Evolutionary conservation across 2,888 invertebrate species (phyloP).

Genomic region (Macaria notata): DNA sequence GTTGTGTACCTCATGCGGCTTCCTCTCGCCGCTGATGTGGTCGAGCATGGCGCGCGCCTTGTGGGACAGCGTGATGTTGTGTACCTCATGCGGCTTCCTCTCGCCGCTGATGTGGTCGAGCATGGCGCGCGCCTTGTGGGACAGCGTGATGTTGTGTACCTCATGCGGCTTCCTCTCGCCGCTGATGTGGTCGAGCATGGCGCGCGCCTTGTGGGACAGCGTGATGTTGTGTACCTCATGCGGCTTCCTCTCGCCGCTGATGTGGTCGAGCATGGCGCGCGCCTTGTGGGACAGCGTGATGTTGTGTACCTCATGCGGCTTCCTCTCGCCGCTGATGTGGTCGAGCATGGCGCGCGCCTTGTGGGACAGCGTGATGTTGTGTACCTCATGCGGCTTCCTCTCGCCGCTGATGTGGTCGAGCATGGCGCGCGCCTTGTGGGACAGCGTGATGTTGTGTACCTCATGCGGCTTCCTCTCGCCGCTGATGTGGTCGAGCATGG

Average conservation of each 20-base stretch:
- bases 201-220: slow-evolving; percentile 77
- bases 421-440: slow-evolving; percentile 75
- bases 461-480: slow-evolving; percentile 54
- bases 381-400: slow-evolving; percentile 54
- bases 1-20: slow-evolving; percentile 70
- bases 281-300: slow-evolving; percentile 80
- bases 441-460: slow-evolving; percentile 81
- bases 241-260: slow-evolving; percentile 55
- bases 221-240: slow-evolving; percentile 78
- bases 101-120: slow-evolving; percentile 62
- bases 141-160: slow-evolving; percentile 81
- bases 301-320: slow-evolving; percentile 70
- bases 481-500: slow-evolving; percentile 63
- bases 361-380: slow-evolving; percentile 82
- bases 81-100: slow-evolving; percentile 54
- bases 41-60: slow-evolving; percentile 73
- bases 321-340: slow-evolving; percentile 58
- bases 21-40: slow-evolving; percentile 58
- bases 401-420: slow-evolving; percentile 62
- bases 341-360: slow-evolving; percentile 73
- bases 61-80: slow-evolving; percentile 82
- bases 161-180: slow-evolving; percentile 54
- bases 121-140: slow-evolving; percentile 75
- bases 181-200: slow-evolving; percentile 63
- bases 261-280: slow-evolving; percentile 66